phyloP scores from a whole-genome alignment of 2,797 vertebrate species.

The Distichodus sexfasciatus region DNA sequence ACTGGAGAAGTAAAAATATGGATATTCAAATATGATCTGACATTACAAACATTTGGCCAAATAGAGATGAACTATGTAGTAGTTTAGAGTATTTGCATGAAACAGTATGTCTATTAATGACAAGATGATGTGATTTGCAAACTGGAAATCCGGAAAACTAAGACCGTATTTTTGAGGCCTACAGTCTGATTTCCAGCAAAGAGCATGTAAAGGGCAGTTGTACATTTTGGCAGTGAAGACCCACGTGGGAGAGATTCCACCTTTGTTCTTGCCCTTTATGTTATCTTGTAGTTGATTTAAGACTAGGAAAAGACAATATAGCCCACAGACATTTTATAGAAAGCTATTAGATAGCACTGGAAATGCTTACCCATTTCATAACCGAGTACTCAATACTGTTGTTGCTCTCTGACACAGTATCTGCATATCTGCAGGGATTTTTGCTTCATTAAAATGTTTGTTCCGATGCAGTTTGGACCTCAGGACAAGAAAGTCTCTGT shows the following conservation, averaged over 20 bases:
- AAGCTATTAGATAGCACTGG: conserved; percentile 13
- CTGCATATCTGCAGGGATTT: not conserved
- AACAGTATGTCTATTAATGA: not conserved
- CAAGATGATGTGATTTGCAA: not conserved
- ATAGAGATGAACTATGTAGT: too few relatives aligned
- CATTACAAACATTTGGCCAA: too few relatives aligned
- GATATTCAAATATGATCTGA: too few relatives aligned
- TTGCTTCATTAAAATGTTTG: not conserved
- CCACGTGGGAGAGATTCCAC: not conserved
- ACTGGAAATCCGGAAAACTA: not conserved
- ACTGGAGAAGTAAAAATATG: too few relatives aligned
- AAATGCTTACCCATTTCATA: not conserved
- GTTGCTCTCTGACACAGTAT: not conserved
- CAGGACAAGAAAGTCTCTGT: conserved; percentile 10
- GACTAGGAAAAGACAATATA: not conserved
- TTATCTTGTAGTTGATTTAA: not conserved
- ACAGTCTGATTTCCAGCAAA: not conserved
- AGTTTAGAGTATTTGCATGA: too few relatives aligned
- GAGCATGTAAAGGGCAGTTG: conserved; percentile 10
- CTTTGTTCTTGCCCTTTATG: not conserved
- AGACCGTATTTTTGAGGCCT: conserved; percentile 1
- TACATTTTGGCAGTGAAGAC: conserved; percentile 6
- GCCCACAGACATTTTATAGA: not conserved
- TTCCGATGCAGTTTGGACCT: not conserved
- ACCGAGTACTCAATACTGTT: not conserved